phyloP scores from a whole-genome alignment of 2,113 vertebrate species.

The Taxidea taxus region DNA sequence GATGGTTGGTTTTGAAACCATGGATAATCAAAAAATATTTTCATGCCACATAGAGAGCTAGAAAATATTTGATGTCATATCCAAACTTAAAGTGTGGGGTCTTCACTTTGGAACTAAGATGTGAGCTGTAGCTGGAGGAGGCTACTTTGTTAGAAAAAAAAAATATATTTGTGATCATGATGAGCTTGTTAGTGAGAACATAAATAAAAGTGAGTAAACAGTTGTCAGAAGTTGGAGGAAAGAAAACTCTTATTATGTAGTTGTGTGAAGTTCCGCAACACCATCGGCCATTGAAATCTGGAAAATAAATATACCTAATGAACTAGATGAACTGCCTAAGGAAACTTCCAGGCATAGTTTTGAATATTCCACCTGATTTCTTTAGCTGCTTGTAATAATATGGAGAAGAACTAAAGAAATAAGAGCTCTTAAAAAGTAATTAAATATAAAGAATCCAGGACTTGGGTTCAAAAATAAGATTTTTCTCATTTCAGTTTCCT shows the following conservation, averaged over 20 bases:
- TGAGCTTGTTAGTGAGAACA: background rate
- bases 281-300: background rate
- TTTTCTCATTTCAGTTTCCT: conserved; percentile 45
- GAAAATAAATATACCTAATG: background rate
- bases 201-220: background rate
- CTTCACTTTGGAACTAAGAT: background rate
- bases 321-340: background rate
- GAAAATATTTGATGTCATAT: background rate
- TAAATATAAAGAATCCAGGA: conserved; percentile 52
- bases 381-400: conserved; percentile 33
- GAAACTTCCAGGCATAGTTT: background rate
- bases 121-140: background rate
- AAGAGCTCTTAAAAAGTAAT: conserved; percentile 35
- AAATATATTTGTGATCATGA: background rate
- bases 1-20: background rate
- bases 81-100: background rate
- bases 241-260: background rate
- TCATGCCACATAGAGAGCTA: background rate
- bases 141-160: background rate
- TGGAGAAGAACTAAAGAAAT: conserved; percentile 55
- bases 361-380: background rate
- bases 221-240: background rate
- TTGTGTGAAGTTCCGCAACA: background rate
- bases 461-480: conserved; percentile 59
- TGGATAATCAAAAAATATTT: background rate